These are phyloP conservation scores for Furcula furcula DNA, from an alignment of 2,888 invertebrate genomes.

Conservation along the genomic window DNA sequence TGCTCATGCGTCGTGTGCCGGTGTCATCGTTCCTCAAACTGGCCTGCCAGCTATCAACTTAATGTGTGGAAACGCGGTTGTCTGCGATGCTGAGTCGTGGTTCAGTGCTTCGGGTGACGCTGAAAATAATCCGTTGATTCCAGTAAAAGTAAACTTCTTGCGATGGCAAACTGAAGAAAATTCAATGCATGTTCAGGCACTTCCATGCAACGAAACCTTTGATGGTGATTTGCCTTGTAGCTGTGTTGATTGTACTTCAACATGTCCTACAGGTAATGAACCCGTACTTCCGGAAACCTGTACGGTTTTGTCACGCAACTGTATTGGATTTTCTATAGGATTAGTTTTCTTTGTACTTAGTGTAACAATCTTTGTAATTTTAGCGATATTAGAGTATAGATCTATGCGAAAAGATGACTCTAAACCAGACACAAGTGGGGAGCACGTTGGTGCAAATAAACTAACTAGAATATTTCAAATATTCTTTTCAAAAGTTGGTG, in stretches of 20 bases:
- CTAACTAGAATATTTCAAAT: constrained; percentile 48
- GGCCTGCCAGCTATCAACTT: constrained; percentile 88
- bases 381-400: constrained; percentile 40
- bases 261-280: constrained; percentile 80
- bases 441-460: constrained; percentile 27
- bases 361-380: constrained; percentile 48
- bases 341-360: constrained; percentile 75
- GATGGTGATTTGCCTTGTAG: constrained; percentile 84
- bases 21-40: constrained; percentile 88
- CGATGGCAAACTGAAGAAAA: constrained; percentile 55
- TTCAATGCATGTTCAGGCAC: constrained; percentile 66
- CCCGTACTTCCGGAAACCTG: constrained; percentile 70
- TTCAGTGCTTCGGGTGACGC: constrained; percentile 84
- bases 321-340: constrained; percentile 84
- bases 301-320: constrained; percentile 83
- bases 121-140: constrained; percentile 75
- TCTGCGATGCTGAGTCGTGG: constrained; percentile 85
- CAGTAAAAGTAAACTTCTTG: constrained; percentile 84
- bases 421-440: constrained; percentile 8
- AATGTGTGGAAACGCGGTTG: constrained; percentile 87
- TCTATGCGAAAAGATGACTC: constrained; percentile 21
- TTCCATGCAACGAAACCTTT: constrained; percentile 83
- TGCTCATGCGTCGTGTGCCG: constrained; percentile 89
- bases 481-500: constrained; percentile 56
- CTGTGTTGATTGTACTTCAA: constrained; percentile 87